Conservation (phyloP, 2,888 invertebrate species). For the Neria commutata region DNA sequence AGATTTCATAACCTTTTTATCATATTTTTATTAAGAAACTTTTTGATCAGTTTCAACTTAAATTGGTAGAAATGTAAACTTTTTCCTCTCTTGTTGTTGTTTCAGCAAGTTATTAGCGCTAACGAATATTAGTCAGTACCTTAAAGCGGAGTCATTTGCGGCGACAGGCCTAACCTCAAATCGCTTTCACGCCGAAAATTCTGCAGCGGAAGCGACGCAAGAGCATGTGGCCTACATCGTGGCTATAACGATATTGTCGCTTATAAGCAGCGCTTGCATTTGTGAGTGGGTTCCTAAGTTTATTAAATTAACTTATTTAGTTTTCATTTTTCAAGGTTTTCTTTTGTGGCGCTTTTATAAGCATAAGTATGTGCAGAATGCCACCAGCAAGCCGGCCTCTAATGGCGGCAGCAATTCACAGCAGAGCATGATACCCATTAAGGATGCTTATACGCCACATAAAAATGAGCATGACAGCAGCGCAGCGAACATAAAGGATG, state of each 20-base stretch:
- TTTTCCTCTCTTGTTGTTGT: too few relatives aligned
- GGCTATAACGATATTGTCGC: slow-evolving; percentile 26
- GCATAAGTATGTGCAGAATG: too few relatives aligned
- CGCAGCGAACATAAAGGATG: slow-evolving; percentile 3
- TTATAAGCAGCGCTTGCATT: slow-evolving; percentile 26
- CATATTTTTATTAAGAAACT: too few relatives aligned
- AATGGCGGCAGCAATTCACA: slow-evolving; percentile 6
- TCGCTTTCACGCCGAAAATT: background rate
- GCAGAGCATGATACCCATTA: slow-evolving; percentile 11
- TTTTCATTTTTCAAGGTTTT: slow-evolving; percentile 20
- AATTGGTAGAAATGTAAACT: too few relatives aligned
- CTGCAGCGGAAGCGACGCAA: background rate
- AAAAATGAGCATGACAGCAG: background rate
- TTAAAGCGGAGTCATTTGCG: slow-evolving; percentile 1
- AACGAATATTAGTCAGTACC: background rate
- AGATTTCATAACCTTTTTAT: too few relatives aligned
- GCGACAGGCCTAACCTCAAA: slow-evolving; percentile 7
- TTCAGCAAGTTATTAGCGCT: background rate
- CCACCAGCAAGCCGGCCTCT: too few relatives aligned
- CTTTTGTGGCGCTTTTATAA: slow-evolving; percentile 31
- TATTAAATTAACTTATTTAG: background rate
- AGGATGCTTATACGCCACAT: slow-evolving; percentile 9
- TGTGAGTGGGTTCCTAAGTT: slow-evolving; percentile 20
- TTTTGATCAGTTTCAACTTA: too few relatives aligned
- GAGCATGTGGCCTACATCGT: slow-evolving; percentile 26